Evolutionary conservation across 2,113 vertebrate species (phyloP), one percentile per base, ranked within the genome.

Genomic region (Rana temporaria): DNA sequence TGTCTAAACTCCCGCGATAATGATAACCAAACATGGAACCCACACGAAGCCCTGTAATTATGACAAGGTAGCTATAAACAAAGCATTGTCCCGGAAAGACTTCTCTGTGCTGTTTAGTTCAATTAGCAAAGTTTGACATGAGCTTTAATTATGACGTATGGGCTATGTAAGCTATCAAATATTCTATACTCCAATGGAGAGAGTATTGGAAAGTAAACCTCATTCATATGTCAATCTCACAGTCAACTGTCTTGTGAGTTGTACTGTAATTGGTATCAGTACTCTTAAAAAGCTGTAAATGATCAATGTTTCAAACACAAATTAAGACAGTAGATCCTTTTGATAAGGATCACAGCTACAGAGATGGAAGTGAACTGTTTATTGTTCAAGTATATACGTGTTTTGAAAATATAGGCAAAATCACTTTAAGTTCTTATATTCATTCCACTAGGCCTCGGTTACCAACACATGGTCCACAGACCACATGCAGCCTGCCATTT

Each of bases 61-160:
- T 82, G 72, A 82, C 81, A 76, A 82, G 81, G 81, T 76, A 82
- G 81, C 81, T 82, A 82, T 76, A 82, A 76, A 82, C 81, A 82
- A 75, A 74, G 71, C 81, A 82, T 82, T 82, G 81, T 82, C 81
- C 81, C 81, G 72, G 81, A 82, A 76, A 82, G 71, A 68, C 81
- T 67, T 76, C 72, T 59, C 53, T 3, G 55, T 60, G 71, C 72
- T 82, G 81, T 82, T 82, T 82, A 68, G 81, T 82, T 82, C 71
- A 76, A 76, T 82, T 82, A 82, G 53, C 22, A 76, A 68, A 75
- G 81, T 82, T 82, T 82, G 81, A 76, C 81, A 68, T 82, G 81
- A 59, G 81, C 34, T 68, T 74, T 82, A 82, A 82, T 82, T 76
- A 76, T 76, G 80, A 82, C 72, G 19, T 82, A 82, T 82, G 63